Evolutionary conservation across 2,797 vertebrate species (phyloP), one percentile per base, ranked within the genome.

Genomic region (Nothura maculosa): DNA sequence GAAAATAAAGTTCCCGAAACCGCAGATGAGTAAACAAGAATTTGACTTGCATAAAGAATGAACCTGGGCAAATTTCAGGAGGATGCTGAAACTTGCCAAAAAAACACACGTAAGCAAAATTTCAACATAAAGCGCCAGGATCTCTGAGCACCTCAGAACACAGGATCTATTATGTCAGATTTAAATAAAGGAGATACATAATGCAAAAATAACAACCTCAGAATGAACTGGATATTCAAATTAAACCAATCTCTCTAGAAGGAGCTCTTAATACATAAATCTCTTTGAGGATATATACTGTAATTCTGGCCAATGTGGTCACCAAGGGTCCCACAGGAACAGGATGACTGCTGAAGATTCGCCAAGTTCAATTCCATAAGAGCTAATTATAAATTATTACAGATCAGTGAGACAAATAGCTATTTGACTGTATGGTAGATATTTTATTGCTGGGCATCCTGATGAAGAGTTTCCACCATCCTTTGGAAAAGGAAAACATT

Each of bases 1-100:
- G 81, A 77, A 85, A 81, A 90, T 60, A 88, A 82, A 81, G 90
- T 34, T 54, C 60, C 60, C 5, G 30, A 61, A 32, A 43, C 50
- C 27, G 24, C 40, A 91, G 43, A 38, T 10, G n/a, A 52, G 38
- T 28, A 67, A 83, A 50, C 1, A 50, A 17, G 52, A 57, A 78
- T 66, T 22, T 64, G 54, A 87, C 64, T 36, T 0, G 0, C 30
- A 22, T 40, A 24, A 38, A 76, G 47, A 52, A 68, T 4, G 19
- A 40, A 69, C 15, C 5, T 17, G 63, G 50, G 45, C 9, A 50
- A 62, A 52, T 11, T 25, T 63, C 34, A 24, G 12, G 2, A 61
- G 57, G 32, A 48, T 50, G 48, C 25, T 18, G 18, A 38, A 52
- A 4, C n/a, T 5, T 32, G 22, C 36, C 45, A 42, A 52, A 79